Evolutionary conservation across 1,140 invertebrate genomes (phyloP), one percentile per base, ranked within the genome.

Genomic region (Drosophila leontia): DNA sequence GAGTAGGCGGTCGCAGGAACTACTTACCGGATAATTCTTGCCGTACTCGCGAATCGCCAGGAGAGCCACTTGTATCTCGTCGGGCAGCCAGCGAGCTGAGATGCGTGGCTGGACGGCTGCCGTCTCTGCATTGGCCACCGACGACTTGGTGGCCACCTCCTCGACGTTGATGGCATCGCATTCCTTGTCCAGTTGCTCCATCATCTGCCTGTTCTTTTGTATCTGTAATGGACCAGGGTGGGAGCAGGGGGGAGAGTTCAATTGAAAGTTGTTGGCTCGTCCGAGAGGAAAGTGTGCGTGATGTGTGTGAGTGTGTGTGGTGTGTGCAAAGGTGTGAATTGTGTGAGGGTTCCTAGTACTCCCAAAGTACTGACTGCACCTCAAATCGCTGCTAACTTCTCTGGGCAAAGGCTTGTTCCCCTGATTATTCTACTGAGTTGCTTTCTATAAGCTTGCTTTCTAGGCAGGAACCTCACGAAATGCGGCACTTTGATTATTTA

Each of bases 1-100:
- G 6, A 15, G 5, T 5, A 13, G 6, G 0, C 0, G 4, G 3
- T 1, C 1, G 12, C 0, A 7, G 7, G 7, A 11, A 8, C 23
- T 7, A 81, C 80, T 77, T 58, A 92, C 92, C 93, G 97, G 96
- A 93, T 98, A 99, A 93, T 99, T 97, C 94, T 98, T 98, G 81
- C 98, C 98, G 94, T 98, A 99, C 93, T 98, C 98, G 48, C 97
- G 94, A 39, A 99, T 96, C 92, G 97, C 98, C 93, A 99, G 97
- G 34, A 99, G 96, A 12, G 97, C 98, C 64, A 99, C 93, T 9
- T 98, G 93, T 9, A 98, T 93, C 94, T 99, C 98, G 80, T 99
- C 98, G 81, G 97, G 97, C 13, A 96, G 97, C 98, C 98, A 99
- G 53, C 97, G 95, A 2, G 97, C 95, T 92, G 97, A 98, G 44